Evolutionary conservation across 2,888 invertebrate species (phyloP), one percentile per base, ranked within the genome.

Genomic region (Nemapogon koenigi): DNA sequence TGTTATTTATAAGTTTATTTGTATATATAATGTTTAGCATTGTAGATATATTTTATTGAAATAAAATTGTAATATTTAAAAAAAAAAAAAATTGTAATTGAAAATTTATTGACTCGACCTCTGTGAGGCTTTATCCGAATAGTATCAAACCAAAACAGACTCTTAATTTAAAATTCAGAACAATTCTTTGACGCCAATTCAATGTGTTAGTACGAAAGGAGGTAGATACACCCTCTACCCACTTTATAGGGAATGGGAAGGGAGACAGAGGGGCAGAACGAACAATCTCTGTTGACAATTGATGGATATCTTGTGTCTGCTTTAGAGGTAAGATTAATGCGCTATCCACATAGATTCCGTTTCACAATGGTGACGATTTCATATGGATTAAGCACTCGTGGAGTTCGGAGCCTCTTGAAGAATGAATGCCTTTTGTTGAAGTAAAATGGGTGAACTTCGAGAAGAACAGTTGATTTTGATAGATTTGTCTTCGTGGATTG

Each of bases 241-340:
- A 13, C 16, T n/a, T 15, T 17, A 28, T 11, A 31, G 29, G 19
- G 26, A 22, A 19, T 26, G 25, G 37, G 27, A 11, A 16, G 11
- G 8, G 16, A 35, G 39, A 16, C 16, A 19, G 53, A 47, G 56
- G 61, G 52, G 50, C 55, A 41, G 57, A 43, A 50, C 50, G 48
- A 42, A 53, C 53, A 57, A 55, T 58, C 66, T 68, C 67, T 75
- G 76, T 78, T 76, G 76, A 78, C 76, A 76, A 73, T 72, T 78
- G 76, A 78, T 78, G 76, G 76, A 76, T 76, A 70, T 72, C 71
- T 68, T 71, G 69, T 70, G 73, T 75, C 75, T 72, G 63, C 61
- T 60, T 15, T 16, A 71, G 70, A 73, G 75, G 67, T 71, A 69
- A 72, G 75, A 78, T 76, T 78, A 76, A 78, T 78, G 73, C 37